phyloP scores from a whole-genome alignment of 92 coral and sea anemone species.

The Parazoanthus swiftii region DNA sequence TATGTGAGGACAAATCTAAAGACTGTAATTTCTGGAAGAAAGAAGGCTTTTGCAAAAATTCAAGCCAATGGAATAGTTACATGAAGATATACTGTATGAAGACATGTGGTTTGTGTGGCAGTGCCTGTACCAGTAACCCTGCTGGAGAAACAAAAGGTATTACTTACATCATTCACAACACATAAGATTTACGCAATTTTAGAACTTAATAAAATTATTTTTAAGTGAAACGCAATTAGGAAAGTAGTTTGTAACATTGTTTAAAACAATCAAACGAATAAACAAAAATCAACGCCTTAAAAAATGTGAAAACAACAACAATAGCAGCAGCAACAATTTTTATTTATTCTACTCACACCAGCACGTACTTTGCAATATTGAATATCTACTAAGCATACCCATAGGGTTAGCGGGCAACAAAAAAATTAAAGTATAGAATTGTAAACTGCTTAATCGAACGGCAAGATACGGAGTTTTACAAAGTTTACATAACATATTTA shows the following conservation, averaged over 20 bases:
- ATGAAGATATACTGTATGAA: neutral
- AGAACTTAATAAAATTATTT: no score
- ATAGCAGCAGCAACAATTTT: neutral
- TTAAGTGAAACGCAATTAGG: no score
- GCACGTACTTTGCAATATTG: neutral
- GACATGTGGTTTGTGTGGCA: neutral
- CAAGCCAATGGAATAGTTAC: neutral
- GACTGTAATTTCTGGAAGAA: no score
- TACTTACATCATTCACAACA: neutral
- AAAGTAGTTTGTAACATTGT: no score
- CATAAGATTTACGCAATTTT: neutral
- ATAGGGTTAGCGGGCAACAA: no score
- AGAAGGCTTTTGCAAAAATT: neutral
- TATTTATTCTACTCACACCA: no score
- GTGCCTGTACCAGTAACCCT: neutral
- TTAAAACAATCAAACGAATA: neutral
- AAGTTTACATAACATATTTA: no score
- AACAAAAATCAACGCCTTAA: neutral
- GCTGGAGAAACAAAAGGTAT: neutral
- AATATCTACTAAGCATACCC: no score
- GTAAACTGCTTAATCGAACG: no score
- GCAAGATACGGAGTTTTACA: no score
- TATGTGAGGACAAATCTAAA: no score
- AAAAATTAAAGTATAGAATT: no score
- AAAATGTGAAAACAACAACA: neutral